Percentiles rank a stretch among this genome's conserved stretches.
Conservation (phyloP, 2,797 vertebrate genomes). For the Onychomys torridus region DNA sequence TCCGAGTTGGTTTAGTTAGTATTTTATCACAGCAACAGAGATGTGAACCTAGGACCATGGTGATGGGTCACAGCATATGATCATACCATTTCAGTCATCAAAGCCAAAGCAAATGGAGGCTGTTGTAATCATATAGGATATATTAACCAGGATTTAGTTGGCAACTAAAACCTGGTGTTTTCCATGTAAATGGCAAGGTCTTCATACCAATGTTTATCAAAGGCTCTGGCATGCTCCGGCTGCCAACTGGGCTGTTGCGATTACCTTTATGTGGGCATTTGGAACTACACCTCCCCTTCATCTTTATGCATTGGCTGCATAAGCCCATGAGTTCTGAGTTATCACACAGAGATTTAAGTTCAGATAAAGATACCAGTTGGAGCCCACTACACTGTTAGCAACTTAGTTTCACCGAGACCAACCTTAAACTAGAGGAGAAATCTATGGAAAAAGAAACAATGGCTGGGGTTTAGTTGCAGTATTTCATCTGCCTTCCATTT, state of each 20-base stretch:
- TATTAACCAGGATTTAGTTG: neutral
- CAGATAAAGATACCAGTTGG: slow-evolving; percentile 10
- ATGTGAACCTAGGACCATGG: neutral
- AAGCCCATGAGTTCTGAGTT: slow-evolving; percentile 45
- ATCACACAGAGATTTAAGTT: slow-evolving; percentile 39
- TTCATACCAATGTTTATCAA: neutral
- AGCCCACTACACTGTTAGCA: slow-evolving; percentile 21
- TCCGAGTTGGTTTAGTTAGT: neutral
- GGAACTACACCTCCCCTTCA: neutral
- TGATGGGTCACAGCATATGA: neutral
- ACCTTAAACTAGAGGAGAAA: slow-evolving; percentile 6
- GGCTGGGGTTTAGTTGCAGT: slow-evolving; percentile 3
- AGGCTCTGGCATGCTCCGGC: neutral
- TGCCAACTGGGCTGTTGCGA: neutral
- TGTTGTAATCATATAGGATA: neutral
- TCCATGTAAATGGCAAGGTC: neutral
- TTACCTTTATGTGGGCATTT: slow-evolving; percentile 26
- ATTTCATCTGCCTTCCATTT: slow-evolving; percentile 71
- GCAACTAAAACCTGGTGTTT: neutral
- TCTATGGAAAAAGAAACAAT: slow-evolving; percentile 65
- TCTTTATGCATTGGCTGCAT: slow-evolving; percentile 37
- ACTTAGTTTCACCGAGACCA: slow-evolving; percentile 39
- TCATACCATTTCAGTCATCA: neutral
- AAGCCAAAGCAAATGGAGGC: neutral
- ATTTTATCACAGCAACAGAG: neutral